phyloP scores from a whole-genome alignment of 2,113 vertebrate genomes.

The Platanista minor region DNA sequence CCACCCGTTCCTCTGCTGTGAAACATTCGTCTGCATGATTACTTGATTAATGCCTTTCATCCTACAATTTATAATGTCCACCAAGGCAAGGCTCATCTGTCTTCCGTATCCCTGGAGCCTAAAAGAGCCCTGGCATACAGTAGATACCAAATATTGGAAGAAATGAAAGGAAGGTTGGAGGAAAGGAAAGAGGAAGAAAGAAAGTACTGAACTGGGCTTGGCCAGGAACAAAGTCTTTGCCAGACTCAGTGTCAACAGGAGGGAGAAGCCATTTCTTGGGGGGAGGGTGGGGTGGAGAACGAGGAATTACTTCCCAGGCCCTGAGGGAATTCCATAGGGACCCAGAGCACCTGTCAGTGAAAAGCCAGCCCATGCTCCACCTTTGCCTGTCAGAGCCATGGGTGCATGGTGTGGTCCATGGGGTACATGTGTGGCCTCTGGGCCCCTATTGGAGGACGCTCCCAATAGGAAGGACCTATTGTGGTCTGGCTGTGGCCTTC shows the following conservation, averaged over 20 bases:
- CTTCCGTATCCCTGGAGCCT: not conserved
- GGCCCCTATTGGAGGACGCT: too few relatives aligned
- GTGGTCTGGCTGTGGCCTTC: not conserved
- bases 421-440: too few relatives aligned
- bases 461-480: not conserved
- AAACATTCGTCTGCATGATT: not conserved
- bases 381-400: not conserved
- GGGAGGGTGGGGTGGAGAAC: rapidly evolving
- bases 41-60: not conserved
- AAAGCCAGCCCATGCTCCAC: not conserved
- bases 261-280: not conserved
- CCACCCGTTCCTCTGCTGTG: not conserved
- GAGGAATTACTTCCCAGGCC: not conserved
- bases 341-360: not conserved
- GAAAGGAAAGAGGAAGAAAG: not conserved
- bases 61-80: not conserved
- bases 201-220: not conserved
- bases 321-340: not conserved
- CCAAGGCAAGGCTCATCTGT: not conserved
- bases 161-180: not conserved
- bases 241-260: not conserved
- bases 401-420: not conserved
- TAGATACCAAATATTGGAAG: not conserved
- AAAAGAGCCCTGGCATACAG: not conserved
- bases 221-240: not conserved